Conservation (phyloP, 2,797 vertebrate genomes). For the Coranthus polyacanthus region DNA sequence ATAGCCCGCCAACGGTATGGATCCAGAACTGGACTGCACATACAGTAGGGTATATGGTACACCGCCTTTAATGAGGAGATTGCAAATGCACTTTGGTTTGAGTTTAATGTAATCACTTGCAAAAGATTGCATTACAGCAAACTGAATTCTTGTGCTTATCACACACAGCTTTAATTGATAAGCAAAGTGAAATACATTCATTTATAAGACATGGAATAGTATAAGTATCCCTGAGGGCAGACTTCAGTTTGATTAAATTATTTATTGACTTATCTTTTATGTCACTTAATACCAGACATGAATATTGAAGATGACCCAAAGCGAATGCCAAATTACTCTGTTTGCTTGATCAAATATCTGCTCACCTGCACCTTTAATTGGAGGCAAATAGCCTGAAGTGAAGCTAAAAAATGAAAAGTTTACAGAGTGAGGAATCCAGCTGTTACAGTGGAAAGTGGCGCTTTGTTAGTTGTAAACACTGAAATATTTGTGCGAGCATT, state of each 20-base stretch:
- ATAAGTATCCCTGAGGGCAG: slow-evolving; percentile 32
- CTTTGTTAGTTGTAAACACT: no score
- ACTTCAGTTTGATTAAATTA: slow-evolving; percentile 66
- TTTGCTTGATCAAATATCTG: slow-evolving; percentile 64
- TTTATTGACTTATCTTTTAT: slow-evolving; percentile 66
- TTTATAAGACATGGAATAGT: slow-evolving; percentile 25
- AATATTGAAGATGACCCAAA: slow-evolving; percentile 67
- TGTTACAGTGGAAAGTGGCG: no score
- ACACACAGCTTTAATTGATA: slow-evolving; percentile 48
- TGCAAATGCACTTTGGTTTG: slow-evolving; percentile 24
- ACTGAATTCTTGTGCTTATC: slow-evolving; percentile 18
- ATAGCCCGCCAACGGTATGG: slow-evolving; percentile 46
- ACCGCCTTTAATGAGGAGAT: slow-evolving; percentile 38
- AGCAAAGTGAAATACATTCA: slow-evolving; percentile 48
- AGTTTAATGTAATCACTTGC: slow-evolving; percentile 33
- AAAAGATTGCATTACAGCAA: slow-evolving; percentile 38
- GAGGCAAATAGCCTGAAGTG: slow-evolving; percentile 55
- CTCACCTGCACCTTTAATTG: slow-evolving; percentile 57
- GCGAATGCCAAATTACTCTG: slow-evolving; percentile 55
- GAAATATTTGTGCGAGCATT: slow-evolving; percentile 1
- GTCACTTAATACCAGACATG: slow-evolving; percentile 63
- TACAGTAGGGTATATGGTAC: no score
- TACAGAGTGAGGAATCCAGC: slow-evolving; percentile 14
- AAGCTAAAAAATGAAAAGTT: slow-evolving; percentile 11
- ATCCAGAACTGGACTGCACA: slow-evolving; percentile 21